Conservation (phyloP, 2,797 vertebrate species). For the Falco concolor region DNA sequence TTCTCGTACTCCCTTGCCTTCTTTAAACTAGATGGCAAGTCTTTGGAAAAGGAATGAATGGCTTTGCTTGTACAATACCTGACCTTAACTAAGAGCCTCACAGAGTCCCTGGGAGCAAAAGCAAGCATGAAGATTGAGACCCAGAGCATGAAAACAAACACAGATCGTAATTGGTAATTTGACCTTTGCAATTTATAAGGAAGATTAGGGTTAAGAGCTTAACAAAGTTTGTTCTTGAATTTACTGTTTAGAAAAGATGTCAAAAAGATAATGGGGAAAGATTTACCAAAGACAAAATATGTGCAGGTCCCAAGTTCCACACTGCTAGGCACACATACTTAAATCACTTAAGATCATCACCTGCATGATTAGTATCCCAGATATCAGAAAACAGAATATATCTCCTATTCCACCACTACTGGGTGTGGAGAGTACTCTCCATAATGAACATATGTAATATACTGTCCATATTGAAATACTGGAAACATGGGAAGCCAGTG, state of each 20-base stretch:
- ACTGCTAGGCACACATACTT: neutral
- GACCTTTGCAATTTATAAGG: neutral
- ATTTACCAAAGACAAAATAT: neutral
- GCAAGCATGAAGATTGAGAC: neutral
- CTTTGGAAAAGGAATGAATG: neutral
- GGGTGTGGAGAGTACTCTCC: neutral
- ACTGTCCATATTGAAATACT: neutral
- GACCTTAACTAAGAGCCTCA: neutral
- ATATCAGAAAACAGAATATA: neutral
- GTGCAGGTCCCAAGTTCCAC: neutral
- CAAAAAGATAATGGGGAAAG: neutral
- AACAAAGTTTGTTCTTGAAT: neutral
- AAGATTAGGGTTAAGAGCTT: constrained; percentile 5
- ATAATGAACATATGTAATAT: neutral
- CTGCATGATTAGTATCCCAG: neutral
- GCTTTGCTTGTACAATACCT: neutral
- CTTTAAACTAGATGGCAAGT: neutral
- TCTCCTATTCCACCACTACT: neutral
- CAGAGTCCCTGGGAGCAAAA: neutral
- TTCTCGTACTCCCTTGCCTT: neutral
- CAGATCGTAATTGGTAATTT: neutral
- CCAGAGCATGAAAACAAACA: neutral
- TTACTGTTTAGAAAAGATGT: neutral
- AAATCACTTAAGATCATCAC: neutral
- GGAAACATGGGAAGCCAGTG: neutral